Base-by-base conservation (phyloP, 2,797 vertebrate genomes). In the Artibeus jamaicensis region DNA sequence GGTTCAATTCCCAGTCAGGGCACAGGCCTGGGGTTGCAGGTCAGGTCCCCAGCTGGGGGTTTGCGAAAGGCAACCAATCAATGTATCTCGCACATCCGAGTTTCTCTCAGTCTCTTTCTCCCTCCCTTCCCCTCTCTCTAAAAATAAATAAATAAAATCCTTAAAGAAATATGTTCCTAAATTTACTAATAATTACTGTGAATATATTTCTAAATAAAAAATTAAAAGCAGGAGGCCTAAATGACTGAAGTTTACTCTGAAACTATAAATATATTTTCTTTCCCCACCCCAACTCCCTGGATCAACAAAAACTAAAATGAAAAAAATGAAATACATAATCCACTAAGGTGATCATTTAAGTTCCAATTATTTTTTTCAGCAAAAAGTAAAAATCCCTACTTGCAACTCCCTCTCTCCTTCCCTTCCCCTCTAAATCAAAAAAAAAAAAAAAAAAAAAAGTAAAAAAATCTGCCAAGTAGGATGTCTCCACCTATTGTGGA, bases 301-400 rank as follows among this genome's bases (percentile, higher is more conserved):
- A 50, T 70, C 50, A 82, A 74, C n/a, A 53, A 53, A 44, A 48
- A 50, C n/a, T 24, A 89, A 96, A 95, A 90, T 8, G 37, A 73
- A 93, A 18, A 65, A 86, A 89, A 4, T 78, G 88, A 92, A 95
- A 91, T 32, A 46, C 32, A n/a, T 32, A 50, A 70, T 50, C 18
- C n/a, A 95, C 42, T 50, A 79, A 85, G 77, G 53, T 4, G 59
- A n/a, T 86, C 57, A 50, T 67, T 82, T 96, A 79, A 70, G 24
- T 91, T 82, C 55, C 91, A 93, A 93, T 42, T 89, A 70, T 55
- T 81, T 92, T 92, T 93, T 62, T 55, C 57, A 96, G 50, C 1
- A 83, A 29, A 95, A 97, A 97, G 65, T 81, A 85, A 59, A 89
- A 95, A 85, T n/a, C n/a, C n/a, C n/a, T n/a, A n/a, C n/a, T n/a